These are phyloP conservation scores for Dromococcyx pavoninus DNA, from an alignment of 2,797 vertebrate species.

Conservation along the genomic window DNA sequence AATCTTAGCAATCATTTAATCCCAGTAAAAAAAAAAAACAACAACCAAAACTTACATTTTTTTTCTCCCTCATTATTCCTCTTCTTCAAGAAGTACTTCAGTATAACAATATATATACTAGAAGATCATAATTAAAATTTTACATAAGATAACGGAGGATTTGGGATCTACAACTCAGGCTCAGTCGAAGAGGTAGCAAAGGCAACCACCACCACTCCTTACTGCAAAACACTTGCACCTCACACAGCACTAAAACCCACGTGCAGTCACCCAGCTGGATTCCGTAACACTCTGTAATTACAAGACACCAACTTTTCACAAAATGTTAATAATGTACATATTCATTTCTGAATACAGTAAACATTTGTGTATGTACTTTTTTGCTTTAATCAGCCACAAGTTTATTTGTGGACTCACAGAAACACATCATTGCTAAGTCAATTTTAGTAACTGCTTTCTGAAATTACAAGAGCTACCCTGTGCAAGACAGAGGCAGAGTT, in stretches of 20 bases:
- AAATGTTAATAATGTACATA: not conserved
- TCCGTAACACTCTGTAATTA: not conserved
- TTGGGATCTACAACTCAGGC: not conserved
- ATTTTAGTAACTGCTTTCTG: not conserved
- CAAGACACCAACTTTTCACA: not conserved
- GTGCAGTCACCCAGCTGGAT: not conserved
- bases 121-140: not conserved
- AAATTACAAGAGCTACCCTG: not conserved
- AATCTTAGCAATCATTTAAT: not conserved
- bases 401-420: not conserved
- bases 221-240: not conserved
- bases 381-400: not conserved
- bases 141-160: not conserved
- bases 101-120: not conserved
- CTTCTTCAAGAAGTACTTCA: not conserved
- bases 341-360: not conserved
- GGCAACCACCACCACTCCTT: not conserved
- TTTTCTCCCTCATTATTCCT: not conserved
- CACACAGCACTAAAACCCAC: not conserved
- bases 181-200: not conserved
- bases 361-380: not conserved
- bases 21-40: not conserved
- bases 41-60: not conserved
- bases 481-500: not conserved
- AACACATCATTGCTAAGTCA: not conserved